Base-by-base conservation (phyloP, 2,888 invertebrate species). In the Fissipunctia ypsillon region DNA sequence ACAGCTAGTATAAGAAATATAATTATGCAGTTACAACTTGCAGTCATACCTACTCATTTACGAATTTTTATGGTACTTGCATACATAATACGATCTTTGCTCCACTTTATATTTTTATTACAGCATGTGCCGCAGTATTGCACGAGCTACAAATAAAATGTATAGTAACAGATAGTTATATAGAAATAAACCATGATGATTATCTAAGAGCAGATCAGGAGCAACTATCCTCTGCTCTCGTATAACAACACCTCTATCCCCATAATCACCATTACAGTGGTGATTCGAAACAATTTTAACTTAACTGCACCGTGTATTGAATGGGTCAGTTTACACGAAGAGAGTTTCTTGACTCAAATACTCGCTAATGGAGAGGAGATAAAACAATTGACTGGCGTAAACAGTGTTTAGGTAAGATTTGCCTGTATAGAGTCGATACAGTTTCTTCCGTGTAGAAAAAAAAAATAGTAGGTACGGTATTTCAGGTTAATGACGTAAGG, bases 261-360 rank as follows among this genome's bases (percentile, higher is more conserved):
- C 38, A 65, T 79, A 82, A 85, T 86, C 76, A 67, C 68, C 75
- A 74, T 83, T 68, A 80, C 73, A 78, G 57, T 65, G 73, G 79
- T 79, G 73, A 84, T 87, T 84, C 38, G 57, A 84, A 86, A 86
- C 82, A 85, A 87, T 86, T 85, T 84, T 56, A 7, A 71, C 72
- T 66, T 43, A 56, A 59, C 59, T 45, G 54, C 65, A 78, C 35
- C 70, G n/a, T 78, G 69, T 61, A 75, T 60, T 31, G 14, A 3
- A 54, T 22, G 25, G 45, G 3, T 19, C 10, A n/a, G 22, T 60
- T n/a, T 78, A 54, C 45, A 69, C 22, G 14, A 22, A 25, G 5
- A 19, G 6, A 31, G 3, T 25, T 69, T 60, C 59, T 75, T 16
- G 63, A 19, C 16, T 52, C 16, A 0, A 16, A 0, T 45, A 45